Base-by-base conservation (phyloP, 1,140 invertebrate genomes). In the Caenorhabditis latens region DNA sequence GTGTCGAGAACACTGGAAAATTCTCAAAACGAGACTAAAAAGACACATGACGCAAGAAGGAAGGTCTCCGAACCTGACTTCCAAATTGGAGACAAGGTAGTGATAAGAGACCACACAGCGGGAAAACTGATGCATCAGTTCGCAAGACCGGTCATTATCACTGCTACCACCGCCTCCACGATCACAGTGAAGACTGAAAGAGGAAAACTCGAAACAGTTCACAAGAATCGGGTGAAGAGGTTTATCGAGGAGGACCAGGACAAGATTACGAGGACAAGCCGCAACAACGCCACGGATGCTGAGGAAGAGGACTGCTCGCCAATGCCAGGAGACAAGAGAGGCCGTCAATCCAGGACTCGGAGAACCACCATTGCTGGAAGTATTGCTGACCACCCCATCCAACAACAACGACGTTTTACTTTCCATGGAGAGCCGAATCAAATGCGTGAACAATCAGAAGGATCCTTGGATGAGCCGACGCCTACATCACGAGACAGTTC, bases 121-220 rank as follows among this genome's bases (percentile, higher is more conserved):
- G 55, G 55, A 58, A 58, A 58, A 19, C 55, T 58, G 6, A 58
- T 58, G 55, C 11, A 58, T 19, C 55, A 58, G 55, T 58, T 58
- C 4, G 14, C 55, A 19, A 58, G 13, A n/a, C 55, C 55, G 55
- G 19, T 58, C 6, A n/a, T 19, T 19, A 58, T 58, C 19, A 58
- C 14, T n/a, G 11, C 55, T 6, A 58, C 55, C 0, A 58, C 55
- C 13, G 14, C 55, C 0, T 19, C 55, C 14, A 58, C 55, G 11
- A n/a, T 58, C 55, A 58, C 55, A 6, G 55, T 58, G n/a, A 14
- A n/a, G n/a, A 58, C 55, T 7, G 55, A 7, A 0, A 14, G 19
- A n/a, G 55, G 55, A 58, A 58, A 58, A 19, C n/a, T 58, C 55
- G 55, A 58, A 58, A 58, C 55, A 19, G 55, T 58, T 58, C 55